Conservation (phyloP, 35 echinoderm and acorn worm genomes). For the Amphiura filiformis region DNA sequence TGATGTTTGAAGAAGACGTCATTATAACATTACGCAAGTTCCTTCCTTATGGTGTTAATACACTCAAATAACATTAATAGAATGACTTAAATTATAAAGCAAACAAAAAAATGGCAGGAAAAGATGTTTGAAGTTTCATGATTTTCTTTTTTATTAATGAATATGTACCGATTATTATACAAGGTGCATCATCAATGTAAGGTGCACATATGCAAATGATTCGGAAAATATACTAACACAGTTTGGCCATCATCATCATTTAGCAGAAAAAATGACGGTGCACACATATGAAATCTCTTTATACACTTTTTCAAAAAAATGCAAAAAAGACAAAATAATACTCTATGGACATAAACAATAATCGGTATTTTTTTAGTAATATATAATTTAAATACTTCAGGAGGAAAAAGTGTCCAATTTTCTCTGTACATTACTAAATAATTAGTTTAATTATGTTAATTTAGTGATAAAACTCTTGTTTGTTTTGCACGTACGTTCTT, state of each 20-base stretch:
- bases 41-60: too few species aligned
- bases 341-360: background rate
- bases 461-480: background rate
- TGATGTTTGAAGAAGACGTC: too few species aligned
- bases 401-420: background rate
- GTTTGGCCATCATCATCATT: background rate
- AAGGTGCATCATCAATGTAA: background rate
- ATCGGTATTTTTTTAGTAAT: background rate
- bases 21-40: too few species aligned
- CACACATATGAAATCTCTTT: background rate
- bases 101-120: too few species aligned
- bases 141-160: background rate
- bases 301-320: background rate
- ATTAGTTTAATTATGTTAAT: background rate
- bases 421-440: conserved; percentile 1
- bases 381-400: background rate
- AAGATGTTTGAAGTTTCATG: background rate
- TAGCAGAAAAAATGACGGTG: background rate
- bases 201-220: background rate
- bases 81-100: too few species aligned
- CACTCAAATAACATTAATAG: background rate
- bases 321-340: background rate
- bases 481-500: too few species aligned
- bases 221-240: background rate
- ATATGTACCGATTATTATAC: background rate